A percentile compares a stretch with the other conserved stretches of the same genome.
Conservation (phyloP, 2,113 vertebrate genomes). For the Myotis brandtii region DNA sequence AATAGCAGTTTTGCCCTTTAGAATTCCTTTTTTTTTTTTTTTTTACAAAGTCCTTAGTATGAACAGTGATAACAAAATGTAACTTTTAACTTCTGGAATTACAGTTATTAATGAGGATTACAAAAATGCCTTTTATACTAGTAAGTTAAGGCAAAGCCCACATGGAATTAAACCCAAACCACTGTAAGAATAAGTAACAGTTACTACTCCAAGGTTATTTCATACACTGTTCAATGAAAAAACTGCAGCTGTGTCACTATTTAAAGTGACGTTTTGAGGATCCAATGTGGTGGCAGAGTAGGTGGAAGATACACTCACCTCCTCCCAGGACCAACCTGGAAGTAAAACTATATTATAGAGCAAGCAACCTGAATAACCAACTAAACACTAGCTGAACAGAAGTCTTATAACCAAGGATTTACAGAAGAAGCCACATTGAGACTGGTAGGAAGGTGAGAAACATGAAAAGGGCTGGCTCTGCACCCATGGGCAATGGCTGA, state of each 20-base stretch:
- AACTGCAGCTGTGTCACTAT: constrained; percentile 63
- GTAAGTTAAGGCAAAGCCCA: constrained; percentile 62
- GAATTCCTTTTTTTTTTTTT: neutral
- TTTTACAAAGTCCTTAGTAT: constrained; percentile 36
- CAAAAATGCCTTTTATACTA: constrained; percentile 31
- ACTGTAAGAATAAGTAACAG: constrained; percentile 62
- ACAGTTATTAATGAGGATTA: constrained; percentile 64
- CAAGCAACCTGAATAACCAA: neutral
- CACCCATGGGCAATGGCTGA: neutral
- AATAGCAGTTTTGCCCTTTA: constrained; percentile 42
- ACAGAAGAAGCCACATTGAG: neutral
- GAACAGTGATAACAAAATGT: constrained; percentile 38
- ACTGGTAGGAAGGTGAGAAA: neutral
- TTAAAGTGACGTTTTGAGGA: constrained; percentile 61
- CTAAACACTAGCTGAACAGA: neutral
- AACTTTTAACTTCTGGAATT: constrained; percentile 71
- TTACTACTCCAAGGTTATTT: constrained; percentile 63
- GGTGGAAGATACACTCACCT: neutral
- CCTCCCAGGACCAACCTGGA: neutral
- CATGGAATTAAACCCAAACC: constrained; percentile 62
- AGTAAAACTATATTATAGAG: neutral
- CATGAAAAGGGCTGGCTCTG: neutral
- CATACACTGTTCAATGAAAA: constrained; percentile 47
- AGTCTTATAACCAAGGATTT: neutral
- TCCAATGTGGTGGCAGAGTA: neutral